phyloP scores from a whole-genome alignment of 2,797 vertebrate genomes.

The Streptopelia turtur region DNA sequence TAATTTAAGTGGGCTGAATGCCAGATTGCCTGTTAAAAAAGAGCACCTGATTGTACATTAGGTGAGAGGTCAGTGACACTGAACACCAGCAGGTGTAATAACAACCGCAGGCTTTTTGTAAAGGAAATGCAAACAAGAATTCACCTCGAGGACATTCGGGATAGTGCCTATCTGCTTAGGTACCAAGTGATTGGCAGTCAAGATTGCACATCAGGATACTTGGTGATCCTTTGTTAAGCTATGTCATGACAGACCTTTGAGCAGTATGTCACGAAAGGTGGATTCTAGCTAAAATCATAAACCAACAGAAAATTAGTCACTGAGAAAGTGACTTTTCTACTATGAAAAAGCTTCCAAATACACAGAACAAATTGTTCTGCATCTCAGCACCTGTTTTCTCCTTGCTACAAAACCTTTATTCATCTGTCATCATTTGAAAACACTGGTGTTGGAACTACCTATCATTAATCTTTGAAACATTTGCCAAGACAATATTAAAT shows the following conservation, averaged over 20 bases:
- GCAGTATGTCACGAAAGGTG: not conserved
- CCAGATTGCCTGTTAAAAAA: conserved; percentile 51
- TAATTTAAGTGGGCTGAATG: conserved; percentile 59
- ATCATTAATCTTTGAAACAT: not conserved
- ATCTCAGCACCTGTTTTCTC: conserved; percentile 36
- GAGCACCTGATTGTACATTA: conserved; percentile 46
- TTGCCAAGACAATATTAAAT: not conserved
- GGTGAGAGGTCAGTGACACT: conserved; percentile 73
- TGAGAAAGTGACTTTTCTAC: conserved; percentile 25
- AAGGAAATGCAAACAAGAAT: conserved; percentile 70
- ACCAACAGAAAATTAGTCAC: not conserved
- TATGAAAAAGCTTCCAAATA: not conserved
- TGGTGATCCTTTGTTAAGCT: conserved; percentile 30
- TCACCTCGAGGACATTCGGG: conserved; percentile 59
- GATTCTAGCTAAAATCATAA: conserved; percentile 21
- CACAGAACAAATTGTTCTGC: not conserved
- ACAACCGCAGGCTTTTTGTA: conserved; percentile 66
- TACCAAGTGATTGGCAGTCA: conserved; percentile 48
- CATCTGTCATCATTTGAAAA: not conserved
- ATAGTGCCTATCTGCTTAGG: conserved; percentile 25
- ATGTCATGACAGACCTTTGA: not conserved
- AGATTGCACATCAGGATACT: conserved; percentile 24
- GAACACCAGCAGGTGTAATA: conserved; percentile 77
- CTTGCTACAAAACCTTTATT: conserved; percentile 19
- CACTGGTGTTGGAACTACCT: not conserved